Evolutionary conservation across 92 coral and sea anemone species (phyloP).

Genomic region (Porites divaricata): DNA sequence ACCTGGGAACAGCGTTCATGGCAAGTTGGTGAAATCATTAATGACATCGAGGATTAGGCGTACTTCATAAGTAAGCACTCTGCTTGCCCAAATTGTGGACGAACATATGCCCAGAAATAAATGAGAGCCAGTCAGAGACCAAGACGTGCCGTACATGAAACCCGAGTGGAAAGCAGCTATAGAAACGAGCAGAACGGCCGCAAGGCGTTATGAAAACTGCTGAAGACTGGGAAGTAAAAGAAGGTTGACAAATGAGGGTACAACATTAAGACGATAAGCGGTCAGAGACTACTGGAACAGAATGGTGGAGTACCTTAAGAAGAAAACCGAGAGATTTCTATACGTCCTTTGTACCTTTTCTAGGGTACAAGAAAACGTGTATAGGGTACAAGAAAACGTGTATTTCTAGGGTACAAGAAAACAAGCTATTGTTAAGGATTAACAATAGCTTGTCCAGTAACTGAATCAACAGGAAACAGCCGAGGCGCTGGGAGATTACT

Average conservation of each 20-base stretch:
- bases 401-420: constrained; percentile 16
- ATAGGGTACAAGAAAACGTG: too few relatives aligned
- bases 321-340: constrained; percentile 24
- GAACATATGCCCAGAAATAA: neutral
- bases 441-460: constrained; percentile 39
- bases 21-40: neutral
- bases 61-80: neutral
- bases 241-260: constrained; percentile 27
- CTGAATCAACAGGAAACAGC: constrained; percentile 42
- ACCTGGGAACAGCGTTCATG: neutral
- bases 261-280: constrained; percentile 28
- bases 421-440: constrained; percentile 27
- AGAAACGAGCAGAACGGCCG: constrained; percentile 29
- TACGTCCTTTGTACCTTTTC: constrained; percentile 16
- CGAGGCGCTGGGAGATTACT: constrained; percentile 50
- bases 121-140: neutral
- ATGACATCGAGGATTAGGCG: neutral
- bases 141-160: constrained; percentile 25
- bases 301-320: constrained; percentile 33
- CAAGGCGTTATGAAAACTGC: constrained; percentile 41
- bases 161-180: constrained; percentile 40
- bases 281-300: constrained; percentile 31
- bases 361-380: too few relatives aligned
- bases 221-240: constrained; percentile 1
- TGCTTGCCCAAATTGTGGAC: neutral